Evolutionary conservation across 2,113 vertebrate genomes (phyloP), one percentile per base, ranked within the genome.

Genomic region (Thinocorus orbignyianus): DNA sequence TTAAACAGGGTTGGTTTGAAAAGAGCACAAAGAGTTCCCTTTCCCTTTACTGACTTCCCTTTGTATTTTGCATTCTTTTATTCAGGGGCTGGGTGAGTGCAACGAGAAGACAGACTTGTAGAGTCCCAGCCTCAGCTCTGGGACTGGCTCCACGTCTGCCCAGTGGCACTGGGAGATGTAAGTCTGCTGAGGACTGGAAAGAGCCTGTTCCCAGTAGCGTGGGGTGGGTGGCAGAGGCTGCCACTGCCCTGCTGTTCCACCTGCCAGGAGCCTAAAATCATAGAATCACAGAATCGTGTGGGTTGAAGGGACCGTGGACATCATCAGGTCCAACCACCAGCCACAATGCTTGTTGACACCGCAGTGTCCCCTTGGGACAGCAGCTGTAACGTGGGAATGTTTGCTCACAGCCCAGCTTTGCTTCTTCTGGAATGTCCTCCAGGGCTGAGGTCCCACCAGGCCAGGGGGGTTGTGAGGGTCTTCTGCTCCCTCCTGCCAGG

Each of bases 321-420:
- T 57, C 31, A 33, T 57, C 11, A 3, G n/a, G 33, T 23, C 55
- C 55, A n/a, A n/a, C 55, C 55, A n/a, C 13, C 14, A 58, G 14
- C 20, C 33, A 52, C 44, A 46, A n/a, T 10, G 10, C 41, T 52
- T 35, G 41, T 35, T 41, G 31, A 11, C 13, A 1, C 41, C 3
- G 7, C 4, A 17, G 23, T 7, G 25, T n/a, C 48, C 19, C 7
- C 64, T 44, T 33, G 0, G 1, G 48, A 22, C 6, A 62, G 28
- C 55, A 54, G 39, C 74, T 62, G 6, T 14, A 18, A 37, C 22
- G 11, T 2, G 17, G 3, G 2, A 22, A 46, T 2, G 13, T 46
- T 28, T 51, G 5, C 46, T 33, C 3, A 1, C 15, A 12, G 13
- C 13, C 52, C 64, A 60, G 44, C 37, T 18, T 77, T 10, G 25